Evolutionary conservation across 2,888 invertebrate genomes (phyloP).

Genomic region (Heliconius aoede): DNA sequence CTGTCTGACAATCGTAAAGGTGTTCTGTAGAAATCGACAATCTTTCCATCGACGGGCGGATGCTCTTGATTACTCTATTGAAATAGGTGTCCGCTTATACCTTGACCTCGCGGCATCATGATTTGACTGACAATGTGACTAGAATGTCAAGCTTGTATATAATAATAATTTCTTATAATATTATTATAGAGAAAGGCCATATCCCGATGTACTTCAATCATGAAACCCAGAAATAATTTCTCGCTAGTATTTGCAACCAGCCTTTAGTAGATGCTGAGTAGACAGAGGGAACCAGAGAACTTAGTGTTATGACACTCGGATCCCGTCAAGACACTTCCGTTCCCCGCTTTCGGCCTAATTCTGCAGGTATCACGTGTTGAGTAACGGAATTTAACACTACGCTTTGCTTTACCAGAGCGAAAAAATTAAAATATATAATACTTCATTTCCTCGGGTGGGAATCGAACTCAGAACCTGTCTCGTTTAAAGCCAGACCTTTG

Average conservation of each 20-base stretch:
- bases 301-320: neutral
- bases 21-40: slow-evolving; percentile 46
- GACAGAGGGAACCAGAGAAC: neutral
- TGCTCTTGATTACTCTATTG: slow-evolving; percentile 54
- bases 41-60: slow-evolving; percentile 52
- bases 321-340: too few relatives aligned
- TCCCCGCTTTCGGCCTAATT: neutral
- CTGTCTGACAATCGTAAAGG: slow-evolving; percentile 41
- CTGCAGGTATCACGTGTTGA: neutral
- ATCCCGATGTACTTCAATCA: too few relatives aligned
- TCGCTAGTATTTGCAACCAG: neutral
- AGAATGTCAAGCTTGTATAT: slow-evolving; percentile 19
- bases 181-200: too few relatives aligned
- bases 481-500: neutral
- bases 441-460: neutral
- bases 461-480: neutral
- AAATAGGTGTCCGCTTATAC: slow-evolving; percentile 53
- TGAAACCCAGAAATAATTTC: too few relatives aligned
- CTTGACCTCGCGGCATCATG: slow-evolving; percentile 53
- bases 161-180: neutral
- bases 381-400: neutral
- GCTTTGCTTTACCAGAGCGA: neutral
- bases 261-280: neutral
- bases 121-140: slow-evolving; percentile 29
- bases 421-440: neutral